phyloP scores from a whole-genome alignment of 2,888 invertebrate species.

The Eremobia ochroleuca region DNA sequence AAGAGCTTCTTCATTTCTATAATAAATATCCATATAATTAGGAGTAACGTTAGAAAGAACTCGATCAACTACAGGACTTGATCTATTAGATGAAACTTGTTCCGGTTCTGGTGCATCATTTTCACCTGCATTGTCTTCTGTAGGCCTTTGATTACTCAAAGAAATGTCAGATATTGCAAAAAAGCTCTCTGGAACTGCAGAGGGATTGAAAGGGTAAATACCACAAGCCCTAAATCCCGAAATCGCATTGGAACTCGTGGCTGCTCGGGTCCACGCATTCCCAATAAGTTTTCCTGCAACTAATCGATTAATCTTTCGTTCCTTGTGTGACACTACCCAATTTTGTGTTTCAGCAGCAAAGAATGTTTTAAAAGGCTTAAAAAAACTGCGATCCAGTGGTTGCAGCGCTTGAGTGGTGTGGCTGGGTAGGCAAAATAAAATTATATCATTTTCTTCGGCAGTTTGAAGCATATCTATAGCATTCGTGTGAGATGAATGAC shows the following conservation, averaged over 20 bases:
- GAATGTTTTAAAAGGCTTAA: slow-evolving; percentile 17
- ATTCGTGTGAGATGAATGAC: slow-evolving; percentile 33
- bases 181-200: slow-evolving; percentile 57
- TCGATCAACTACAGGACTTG: slow-evolving; percentile 16
- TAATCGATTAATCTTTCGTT: slow-evolving; percentile 61
- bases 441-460: slow-evolving; percentile 53
- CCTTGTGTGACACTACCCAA: slow-evolving; percentile 25
- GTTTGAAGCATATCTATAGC: slow-evolving; percentile 27
- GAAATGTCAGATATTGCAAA: slow-evolving; percentile 14
- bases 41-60: slow-evolving; percentile 10
- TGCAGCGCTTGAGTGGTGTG: slow-evolving; percentile 63
- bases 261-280: slow-evolving; percentile 59
- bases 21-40: slow-evolving; percentile 6
- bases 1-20: slow-evolving; percentile 18
- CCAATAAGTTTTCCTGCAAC: slow-evolving; percentile 52
- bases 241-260: slow-evolving; percentile 60
- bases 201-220: slow-evolving; percentile 58
- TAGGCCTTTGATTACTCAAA: slow-evolving; percentile 16
- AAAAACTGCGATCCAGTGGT: slow-evolving; percentile 45
- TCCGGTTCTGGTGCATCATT: slow-evolving; percentile 21
- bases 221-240: slow-evolving; percentile 60
- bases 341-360: slow-evolving; percentile 8
- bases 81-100: slow-evolving; percentile 17
- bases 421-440: slow-evolving; percentile 58
- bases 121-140: slow-evolving; percentile 18